Evolutionary conservation across 2,888 invertebrate genomes (phyloP).

Genomic region (Nephrotoma appendiculata): DNA sequence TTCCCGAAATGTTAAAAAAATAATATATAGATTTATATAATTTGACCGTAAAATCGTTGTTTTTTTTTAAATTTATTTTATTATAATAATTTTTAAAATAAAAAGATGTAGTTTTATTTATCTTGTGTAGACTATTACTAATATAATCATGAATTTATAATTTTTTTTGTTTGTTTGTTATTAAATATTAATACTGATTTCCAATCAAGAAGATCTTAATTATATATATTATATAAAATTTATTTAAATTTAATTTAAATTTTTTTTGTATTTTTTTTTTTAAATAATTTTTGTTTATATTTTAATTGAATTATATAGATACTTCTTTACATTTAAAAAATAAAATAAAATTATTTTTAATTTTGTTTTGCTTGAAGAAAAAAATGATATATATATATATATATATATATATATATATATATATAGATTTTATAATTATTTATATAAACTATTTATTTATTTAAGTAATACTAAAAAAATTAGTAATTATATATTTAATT

Average conservation of each 20-base stretch:
- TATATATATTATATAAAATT: neutral
- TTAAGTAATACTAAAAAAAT: neutral
- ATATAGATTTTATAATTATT: neutral
- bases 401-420: too few species aligned
- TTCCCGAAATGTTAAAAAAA: neutral
- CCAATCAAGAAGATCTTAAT: constrained; percentile 1
- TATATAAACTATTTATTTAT: neutral
- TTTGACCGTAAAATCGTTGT: neutral
- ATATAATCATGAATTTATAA: neutral
- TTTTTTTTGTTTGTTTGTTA: neutral
- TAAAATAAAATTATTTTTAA: neutral
- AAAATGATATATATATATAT: neutral
- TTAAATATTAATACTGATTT: constrained; percentile 5
- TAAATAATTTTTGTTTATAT: constrained; percentile 12
- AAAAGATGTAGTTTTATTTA: neutral
- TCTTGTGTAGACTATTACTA: neutral
- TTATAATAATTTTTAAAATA: neutral
- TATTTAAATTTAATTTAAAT: neutral
- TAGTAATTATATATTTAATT: constrained; percentile 8
- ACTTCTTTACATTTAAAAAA: neutral
- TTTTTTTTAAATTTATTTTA: neutral
- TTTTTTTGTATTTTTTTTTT: constrained; percentile 4
- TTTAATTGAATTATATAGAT: neutral
- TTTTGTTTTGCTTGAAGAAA: neutral
- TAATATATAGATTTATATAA: neutral